phyloP scores from a whole-genome alignment of 2,113 vertebrate genomes.

The Penelope pileata region DNA sequence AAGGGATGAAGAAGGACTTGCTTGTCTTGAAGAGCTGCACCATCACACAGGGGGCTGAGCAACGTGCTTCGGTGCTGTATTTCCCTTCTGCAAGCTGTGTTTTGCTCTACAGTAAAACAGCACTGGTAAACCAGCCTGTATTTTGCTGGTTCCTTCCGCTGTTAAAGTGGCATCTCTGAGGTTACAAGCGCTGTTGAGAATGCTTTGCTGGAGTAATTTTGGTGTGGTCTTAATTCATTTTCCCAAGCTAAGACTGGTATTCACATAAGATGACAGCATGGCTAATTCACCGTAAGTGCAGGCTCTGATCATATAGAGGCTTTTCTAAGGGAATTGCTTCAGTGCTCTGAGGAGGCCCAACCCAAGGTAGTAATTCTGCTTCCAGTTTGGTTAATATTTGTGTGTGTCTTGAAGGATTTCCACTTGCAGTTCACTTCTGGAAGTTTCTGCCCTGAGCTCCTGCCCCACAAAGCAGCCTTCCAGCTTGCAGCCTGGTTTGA shows the following conservation, averaged over 20 bases:
- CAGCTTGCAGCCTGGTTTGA: background rate
- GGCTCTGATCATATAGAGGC: slow-evolving; percentile 22
- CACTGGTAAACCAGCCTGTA: background rate
- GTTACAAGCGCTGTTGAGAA: background rate
- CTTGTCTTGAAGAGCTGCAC: background rate
- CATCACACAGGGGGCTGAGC: fast-evolving
- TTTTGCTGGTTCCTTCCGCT: slow-evolving; percentile 37
- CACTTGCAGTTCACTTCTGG: slow-evolving; percentile 27
- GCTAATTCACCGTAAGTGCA: background rate
- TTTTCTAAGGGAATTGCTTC: slow-evolving; percentile 54
- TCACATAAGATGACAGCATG: slow-evolving; percentile 39
- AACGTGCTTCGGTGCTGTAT: background rate
- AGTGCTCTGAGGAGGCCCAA: slow-evolving; percentile 34
- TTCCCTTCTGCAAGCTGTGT: background rate
- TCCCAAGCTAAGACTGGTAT: background rate
- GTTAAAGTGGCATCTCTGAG: background rate
- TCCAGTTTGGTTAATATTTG: slow-evolving; percentile 22
- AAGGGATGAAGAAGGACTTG: background rate
- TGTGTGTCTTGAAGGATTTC: slow-evolving; percentile 29
- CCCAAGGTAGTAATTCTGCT: slow-evolving; percentile 24
- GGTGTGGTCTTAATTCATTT: slow-evolving; percentile 51
- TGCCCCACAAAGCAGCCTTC: background rate
- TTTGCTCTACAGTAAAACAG: background rate
- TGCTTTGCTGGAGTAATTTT: slow-evolving; percentile 32
- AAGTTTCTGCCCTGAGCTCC: background rate